phyloP scores from a whole-genome alignment of 2,113 vertebrate genomes.

The Zingel zingel region DNA sequence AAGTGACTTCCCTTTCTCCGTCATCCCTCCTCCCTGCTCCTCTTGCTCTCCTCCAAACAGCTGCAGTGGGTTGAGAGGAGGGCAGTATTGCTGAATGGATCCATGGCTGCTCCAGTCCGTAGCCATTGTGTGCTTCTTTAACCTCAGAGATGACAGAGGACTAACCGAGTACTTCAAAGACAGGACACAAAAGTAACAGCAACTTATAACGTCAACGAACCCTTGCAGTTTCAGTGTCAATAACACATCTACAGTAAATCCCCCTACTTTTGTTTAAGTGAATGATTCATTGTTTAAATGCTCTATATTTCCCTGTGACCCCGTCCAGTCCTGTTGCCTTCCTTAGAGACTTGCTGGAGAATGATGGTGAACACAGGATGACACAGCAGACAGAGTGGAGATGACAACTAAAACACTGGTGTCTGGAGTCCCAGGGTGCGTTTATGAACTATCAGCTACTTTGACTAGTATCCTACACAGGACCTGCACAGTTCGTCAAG shows the following conservation, averaged over 20 bases:
- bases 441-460: conserved; percentile 67
- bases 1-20: conserved; percentile 35
- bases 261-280: conserved; percentile 11
- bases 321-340: conserved; percentile 33
- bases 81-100: conserved; percentile 71
- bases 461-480: conserved; percentile 55
- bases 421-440: conserved; percentile 51
- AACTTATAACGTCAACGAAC: conserved; percentile 41
- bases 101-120: conserved; percentile 49
- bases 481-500: conserved; percentile 41
- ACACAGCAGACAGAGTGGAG: conserved; percentile 44
- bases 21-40: conserved; percentile 15
- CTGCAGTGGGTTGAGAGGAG: conserved; percentile 36
- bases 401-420: conserved; percentile 55
- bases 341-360: conserved; percentile 23
- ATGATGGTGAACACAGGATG: conserved; percentile 52
- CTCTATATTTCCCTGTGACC: conserved; percentile 37
- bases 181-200: conserved; percentile 48
- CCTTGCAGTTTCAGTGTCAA: conserved; percentile 33
- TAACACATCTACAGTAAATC: conserved; percentile 52
- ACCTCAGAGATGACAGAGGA: conserved; percentile 61
- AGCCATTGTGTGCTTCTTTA: conserved; percentile 69
- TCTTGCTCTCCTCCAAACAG: conserved; percentile 20
- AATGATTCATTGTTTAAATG: conserved; percentile 59
- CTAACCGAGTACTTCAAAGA: conserved; percentile 32